phyloP scores from a whole-genome alignment of 2,888 invertebrate genomes.

The Quadroppia sp. region DNA sequence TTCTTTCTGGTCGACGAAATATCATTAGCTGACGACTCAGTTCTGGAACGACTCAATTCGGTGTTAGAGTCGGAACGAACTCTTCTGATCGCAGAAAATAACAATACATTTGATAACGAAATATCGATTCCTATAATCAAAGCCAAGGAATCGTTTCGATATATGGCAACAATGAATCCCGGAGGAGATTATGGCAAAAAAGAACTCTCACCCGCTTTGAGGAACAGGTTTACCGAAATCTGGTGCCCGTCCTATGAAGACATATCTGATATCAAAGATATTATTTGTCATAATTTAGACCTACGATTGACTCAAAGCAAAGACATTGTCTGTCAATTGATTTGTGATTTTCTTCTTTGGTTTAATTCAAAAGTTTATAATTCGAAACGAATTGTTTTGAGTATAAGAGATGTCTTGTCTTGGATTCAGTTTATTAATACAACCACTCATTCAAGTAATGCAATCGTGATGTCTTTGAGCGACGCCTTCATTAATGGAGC shows the following conservation, averaged over 20 bases:
- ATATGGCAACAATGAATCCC: conserved; percentile 98
- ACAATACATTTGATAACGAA: conserved; percentile 57
- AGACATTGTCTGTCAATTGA: conserved; percentile 58
- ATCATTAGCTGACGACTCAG: conserved; percentile 96
- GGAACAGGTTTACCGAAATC: conserved; percentile 97
- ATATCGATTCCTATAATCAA: conserved; percentile 47
- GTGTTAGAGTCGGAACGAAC: conserved; percentile 88
- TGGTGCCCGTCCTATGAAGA: conserved; percentile 82
- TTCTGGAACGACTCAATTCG: conserved; percentile 93
- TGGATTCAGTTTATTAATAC: conserved; percentile 87
- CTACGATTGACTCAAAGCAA: conserved; percentile 41
- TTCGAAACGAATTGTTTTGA: conserved; percentile 65
- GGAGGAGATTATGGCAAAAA: conserved; percentile 99
- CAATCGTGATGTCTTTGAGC: conserved; percentile 51
- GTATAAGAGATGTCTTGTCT: conserved; percentile 82
- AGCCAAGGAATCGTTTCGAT: conserved; percentile 71
- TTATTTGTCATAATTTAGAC: conserved; percentile 52
- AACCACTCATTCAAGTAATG: conserved; percentile 52
- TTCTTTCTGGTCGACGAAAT: conserved; percentile 97
- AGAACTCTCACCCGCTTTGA: conserved; percentile 90
- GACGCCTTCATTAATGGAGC: conserved; percentile 81
- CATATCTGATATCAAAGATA: conserved; percentile 51
- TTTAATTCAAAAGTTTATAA: conserved; percentile 53
- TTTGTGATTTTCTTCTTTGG: conserved; percentile 77
- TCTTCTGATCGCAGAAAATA: conserved; percentile 81